Base-by-base conservation (phyloP, 2,113 vertebrate genomes). In the Zosterops hypoxanthus region DNA sequence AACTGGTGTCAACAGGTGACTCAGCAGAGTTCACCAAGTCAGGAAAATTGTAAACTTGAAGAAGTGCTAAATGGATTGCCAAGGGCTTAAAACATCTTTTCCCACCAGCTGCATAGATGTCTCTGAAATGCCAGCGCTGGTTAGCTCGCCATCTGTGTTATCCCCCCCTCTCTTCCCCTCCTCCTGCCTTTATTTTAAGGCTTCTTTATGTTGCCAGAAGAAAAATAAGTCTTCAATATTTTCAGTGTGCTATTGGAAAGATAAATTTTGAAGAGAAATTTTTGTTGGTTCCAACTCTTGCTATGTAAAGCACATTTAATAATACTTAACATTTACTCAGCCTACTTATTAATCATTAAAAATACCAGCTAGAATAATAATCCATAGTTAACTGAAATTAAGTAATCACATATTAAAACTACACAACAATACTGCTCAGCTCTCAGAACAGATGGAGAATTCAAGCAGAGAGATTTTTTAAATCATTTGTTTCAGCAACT, bases 271-370 rank as follows among this genome's bases (percentile, higher is more conserved):
- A 94, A 93, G 72, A n/a, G 52, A 36, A 52, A n/a, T 57, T 86
- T 85, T 78, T 93, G 50, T 69, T 44, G 16, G 26, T 88, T 96
- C 76, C 49, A 93, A 75, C 65, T 88, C 80, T 79, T 68, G 60
- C 92, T 96, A 94, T 93, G 90, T 92, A 96, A 97, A 90, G 83
- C 72, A 78, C 47, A 46, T 93, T 83, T 94, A 95, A 92, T 90
- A 92, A 95, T 94, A 63, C 82, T 96, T 93, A 90, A 75, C 88
- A 93, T 95, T 95, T 95, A 79, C 50, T 82, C 86, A 81, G 61
- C 77, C 93, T 88, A 93, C 82, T 92, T 94, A 89, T 88, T 93
- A 93, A 94, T 95, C 90, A 90, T 92, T 94, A 93, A 93, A 93
- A 92, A 93, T 71, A 61, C 4, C 52, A 60, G 19, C 76, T n/a